Evolutionary conservation across 2,888 invertebrate species (phyloP), one percentile per base, ranked within the genome.

Genomic region (Lutraria lutraria): DNA sequence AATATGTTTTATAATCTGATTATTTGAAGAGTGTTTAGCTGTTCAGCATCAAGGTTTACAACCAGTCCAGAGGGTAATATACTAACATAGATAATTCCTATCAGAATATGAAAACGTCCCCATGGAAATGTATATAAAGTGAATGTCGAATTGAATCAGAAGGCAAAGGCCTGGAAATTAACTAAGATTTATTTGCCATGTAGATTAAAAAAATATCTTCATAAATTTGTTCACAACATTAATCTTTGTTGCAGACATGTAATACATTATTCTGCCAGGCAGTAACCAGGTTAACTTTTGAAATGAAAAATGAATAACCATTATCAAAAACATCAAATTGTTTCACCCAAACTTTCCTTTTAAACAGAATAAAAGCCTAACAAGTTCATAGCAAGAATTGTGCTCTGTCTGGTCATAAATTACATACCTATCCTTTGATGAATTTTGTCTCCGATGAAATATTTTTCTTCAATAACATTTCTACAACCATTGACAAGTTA

Each of bases 1-100:
- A 83, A 88, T 84, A 83, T 88, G 87, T 83, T 88, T 88, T 83
- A 79, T 68, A 88, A 80, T 83, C 83, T 29, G 87, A 88, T 88
- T 83, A 83, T 68, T 83, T 79, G 52, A 72, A 80, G 79, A 80
- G 87, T 83, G 76, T 63, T 83, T 83, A 80, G 79, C 87, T 88
- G 87, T 80, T 83, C 83, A 80, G 53, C 63, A 83, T 88, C 87
- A 88, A 25, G 29, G n/a, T 54, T 76, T 85, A 87, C 43, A 43
- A 31, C 83, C 56, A 34, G 72, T 80, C 87, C 83, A 63, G 25
- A 88, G 83, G 60, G 87, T 79, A 54, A 83, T 76, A 53, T 76
- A 52, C 53, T 29, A 21, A 52, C 63, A 34, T 16, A 72, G 87
- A 87, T 87, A 87, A 87, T 34, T 15, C 76, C 76, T 76, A 76